phyloP scores from a whole-genome alignment of 2,113 vertebrate species.

The Neotoma lepida region DNA sequence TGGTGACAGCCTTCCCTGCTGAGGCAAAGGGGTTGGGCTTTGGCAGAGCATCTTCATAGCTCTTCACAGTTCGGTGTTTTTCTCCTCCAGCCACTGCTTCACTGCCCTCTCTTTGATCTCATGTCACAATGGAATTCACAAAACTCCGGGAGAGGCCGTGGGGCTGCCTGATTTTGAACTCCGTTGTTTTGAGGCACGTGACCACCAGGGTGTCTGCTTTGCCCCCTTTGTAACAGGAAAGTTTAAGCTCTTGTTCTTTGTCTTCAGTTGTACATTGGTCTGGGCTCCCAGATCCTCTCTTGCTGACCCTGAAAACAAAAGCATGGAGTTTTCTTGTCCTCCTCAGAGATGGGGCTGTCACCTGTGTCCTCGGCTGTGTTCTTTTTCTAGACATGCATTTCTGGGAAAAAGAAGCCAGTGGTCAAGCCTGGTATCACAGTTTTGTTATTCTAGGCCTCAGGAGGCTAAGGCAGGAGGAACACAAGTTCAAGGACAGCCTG shows the following conservation, averaged over 20 bases:
- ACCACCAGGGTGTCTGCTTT: not conserved
- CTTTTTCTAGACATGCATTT: not conserved
- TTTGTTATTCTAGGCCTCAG: not conserved
- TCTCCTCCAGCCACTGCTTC: rapidly evolving
- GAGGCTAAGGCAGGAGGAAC: not conserved
- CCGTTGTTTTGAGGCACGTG: not conserved
- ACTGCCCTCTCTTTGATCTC: not conserved
- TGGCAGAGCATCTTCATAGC: rapidly evolving
- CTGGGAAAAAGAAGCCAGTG: not conserved
- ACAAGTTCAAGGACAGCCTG: not conserved
- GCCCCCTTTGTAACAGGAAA: not conserved
- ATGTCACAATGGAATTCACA: not conserved
- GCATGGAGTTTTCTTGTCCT: not conserved
- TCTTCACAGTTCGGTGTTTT: rapidly evolving
- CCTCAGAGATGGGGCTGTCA: rapidly evolving
- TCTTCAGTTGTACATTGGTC: not conserved
- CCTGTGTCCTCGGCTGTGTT: rapidly evolving
- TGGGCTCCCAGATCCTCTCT: not conserved
- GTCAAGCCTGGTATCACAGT: not conserved
- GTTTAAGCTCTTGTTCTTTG: too few species aligned
- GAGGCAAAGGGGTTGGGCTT: not conserved
- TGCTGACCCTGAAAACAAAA: not conserved
- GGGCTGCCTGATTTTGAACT: not conserved
- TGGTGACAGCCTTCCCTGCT: too few species aligned
- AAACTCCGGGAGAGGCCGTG: not conserved